Percentiles rank a stretch among this genome's conserved stretches.
phyloP scores from a whole-genome alignment of 1,140 invertebrate species.

The Eufriesea mexicana region DNA sequence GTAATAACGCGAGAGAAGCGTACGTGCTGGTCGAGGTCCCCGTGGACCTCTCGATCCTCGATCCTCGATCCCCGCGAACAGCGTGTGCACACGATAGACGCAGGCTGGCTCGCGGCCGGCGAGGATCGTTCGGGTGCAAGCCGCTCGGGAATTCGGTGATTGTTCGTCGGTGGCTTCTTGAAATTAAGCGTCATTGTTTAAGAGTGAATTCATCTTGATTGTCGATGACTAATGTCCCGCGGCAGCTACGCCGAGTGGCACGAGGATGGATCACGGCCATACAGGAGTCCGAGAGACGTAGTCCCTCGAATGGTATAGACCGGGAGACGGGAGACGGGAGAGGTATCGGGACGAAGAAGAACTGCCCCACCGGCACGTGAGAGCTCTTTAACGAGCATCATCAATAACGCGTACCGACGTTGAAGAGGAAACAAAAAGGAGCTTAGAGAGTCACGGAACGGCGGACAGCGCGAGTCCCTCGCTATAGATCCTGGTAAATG shows the following conservation, averaged over 20 bases:
- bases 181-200: slow-evolving; percentile 77
- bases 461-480: slow-evolving; percentile 59
- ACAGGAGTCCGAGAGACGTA: slow-evolving; percentile 57
- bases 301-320: slow-evolving; percentile 36
- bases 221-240: slow-evolving; percentile 72
- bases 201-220: slow-evolving; percentile 75
- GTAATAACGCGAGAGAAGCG: slow-evolving; percentile 62
- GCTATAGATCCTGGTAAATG: slow-evolving; percentile 71
- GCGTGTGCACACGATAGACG: neutral
- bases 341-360: slow-evolving; percentile 63
- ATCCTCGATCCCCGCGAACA: neutral
- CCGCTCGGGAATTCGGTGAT: slow-evolving; percentile 64
- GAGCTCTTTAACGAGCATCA: slow-evolving; percentile 72
- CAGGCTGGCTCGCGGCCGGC: too few relatives aligned
- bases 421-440: slow-evolving; percentile 64
- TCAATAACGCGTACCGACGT: slow-evolving; percentile 72
- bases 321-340: neutral
- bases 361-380: slow-evolving; percentile 67
- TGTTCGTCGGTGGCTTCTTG: slow-evolving; percentile 71
- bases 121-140: neutral
- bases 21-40: slow-evolving; percentile 1
- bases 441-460: slow-evolving; percentile 53
- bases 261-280: slow-evolving; percentile 65
- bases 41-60: neutral
- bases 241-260: slow-evolving; percentile 60